A percentile compares a stretch with the other conserved stretches of the same genome.
Conservation (phyloP, 2,113 vertebrate genomes). For the Aythya baeri region DNA sequence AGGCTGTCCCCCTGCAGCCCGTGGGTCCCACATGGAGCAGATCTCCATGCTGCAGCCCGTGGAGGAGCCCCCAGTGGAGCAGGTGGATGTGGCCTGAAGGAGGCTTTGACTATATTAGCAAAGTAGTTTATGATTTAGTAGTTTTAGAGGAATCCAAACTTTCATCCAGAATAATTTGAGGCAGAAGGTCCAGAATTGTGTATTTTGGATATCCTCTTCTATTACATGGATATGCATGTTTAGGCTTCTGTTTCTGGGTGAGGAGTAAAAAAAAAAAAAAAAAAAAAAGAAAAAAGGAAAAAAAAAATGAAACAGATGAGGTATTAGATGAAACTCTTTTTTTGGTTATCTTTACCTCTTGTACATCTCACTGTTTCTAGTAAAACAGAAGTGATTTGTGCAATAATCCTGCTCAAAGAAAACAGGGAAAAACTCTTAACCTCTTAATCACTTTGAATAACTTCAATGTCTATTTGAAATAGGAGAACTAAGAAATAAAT, state of each 20-base stretch:
- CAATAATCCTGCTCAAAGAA: not conserved
- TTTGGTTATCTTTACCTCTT: not conserved
- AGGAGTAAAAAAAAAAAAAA: rapidly evolving
- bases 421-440: not conserved
- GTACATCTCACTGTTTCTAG: not conserved
- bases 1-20: too few relatives aligned
- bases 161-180: not conserved
- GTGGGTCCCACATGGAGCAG: too few relatives aligned
- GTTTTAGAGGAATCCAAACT: too few relatives aligned
- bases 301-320: rapidly evolving
- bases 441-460: not conserved
- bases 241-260: not conserved
- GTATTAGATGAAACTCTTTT: not conserved
- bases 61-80: too few relatives aligned
- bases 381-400: not conserved
- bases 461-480: not conserved
- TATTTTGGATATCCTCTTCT: not conserved
- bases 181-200: not conserved
- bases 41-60: too few relatives aligned
- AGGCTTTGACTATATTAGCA: not conserved
- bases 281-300: not conserved
- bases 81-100: too few relatives aligned
- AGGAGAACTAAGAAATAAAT: not conserved
- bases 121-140: not conserved
- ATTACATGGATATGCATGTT: not conserved